A percentile compares a stretch with the other conserved stretches of the same genome.
Evolutionary conservation across 2,113 vertebrate species (phyloP).

Genomic region (Passer montanus): DNA sequence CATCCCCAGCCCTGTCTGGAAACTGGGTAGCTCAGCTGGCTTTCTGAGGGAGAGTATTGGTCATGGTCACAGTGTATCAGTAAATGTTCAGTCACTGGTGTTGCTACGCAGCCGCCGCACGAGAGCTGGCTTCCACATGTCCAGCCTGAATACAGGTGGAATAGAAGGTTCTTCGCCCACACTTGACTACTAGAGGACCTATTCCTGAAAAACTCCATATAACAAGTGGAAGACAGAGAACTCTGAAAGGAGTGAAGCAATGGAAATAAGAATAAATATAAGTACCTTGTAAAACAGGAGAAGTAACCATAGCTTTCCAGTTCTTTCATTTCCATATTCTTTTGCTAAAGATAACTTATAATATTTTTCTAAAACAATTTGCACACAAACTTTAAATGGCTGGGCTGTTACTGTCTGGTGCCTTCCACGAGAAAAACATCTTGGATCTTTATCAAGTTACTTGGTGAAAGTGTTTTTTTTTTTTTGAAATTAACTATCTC

Average conservation of each 20-base stretch:
- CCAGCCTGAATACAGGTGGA: background rate
- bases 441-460: background rate
- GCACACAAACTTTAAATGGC: background rate
- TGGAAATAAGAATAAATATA: background rate
- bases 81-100: accelerated
- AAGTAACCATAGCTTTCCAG: background rate
- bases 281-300: background rate
- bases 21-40: background rate
- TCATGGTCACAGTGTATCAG: accelerated
- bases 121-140: background rate
- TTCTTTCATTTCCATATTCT: background rate
- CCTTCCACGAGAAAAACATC: background rate
- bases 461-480: background rate
- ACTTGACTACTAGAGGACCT: background rate
- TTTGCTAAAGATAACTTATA: background rate
- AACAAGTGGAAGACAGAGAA: background rate
- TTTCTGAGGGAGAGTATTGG: background rate
- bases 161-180: background rate
- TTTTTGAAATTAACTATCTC: background rate
- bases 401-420: background rate
- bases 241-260: background rate
- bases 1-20: background rate
- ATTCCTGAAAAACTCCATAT: background rate
- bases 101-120: too few relatives aligned
- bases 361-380: background rate